These are phyloP conservation scores for Spea multiplicata DNA, from an alignment of 2,113 vertebrate genomes.

Conservation along the genomic window DNA sequence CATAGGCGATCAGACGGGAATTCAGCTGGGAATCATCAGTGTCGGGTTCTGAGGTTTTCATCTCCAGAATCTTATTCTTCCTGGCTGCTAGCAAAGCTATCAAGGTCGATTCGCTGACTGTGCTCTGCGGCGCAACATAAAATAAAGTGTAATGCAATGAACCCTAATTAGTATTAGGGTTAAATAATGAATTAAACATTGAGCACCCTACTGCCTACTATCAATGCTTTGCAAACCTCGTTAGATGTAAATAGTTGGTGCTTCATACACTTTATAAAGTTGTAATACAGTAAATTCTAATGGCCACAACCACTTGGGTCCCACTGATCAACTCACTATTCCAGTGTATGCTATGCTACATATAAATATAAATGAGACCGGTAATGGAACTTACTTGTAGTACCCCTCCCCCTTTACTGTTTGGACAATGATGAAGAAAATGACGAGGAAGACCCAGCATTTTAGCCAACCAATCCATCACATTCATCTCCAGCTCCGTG, in stretches of 20 bases:
- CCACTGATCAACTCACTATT: no score
- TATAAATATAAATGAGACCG: not conserved
- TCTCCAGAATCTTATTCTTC: conserved; percentile 83
- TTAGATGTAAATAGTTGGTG: no score
- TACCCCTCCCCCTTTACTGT: conserved; percentile 85
- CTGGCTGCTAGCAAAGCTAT: conserved; percentile 86
- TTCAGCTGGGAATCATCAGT: conserved; percentile 81
- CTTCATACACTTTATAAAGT: no score
- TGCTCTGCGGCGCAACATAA: conserved; percentile 69
- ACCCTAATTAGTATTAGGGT: no score
- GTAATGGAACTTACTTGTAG: conserved; percentile 74
- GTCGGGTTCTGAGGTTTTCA: conserved; percentile 69
- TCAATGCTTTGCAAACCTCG: no score
- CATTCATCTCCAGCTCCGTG: conserved; percentile 92
- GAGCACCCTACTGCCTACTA: no score
- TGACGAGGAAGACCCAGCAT: conserved; percentile 86
- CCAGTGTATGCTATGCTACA: not conserved
- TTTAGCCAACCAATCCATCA: conserved; percentile 96
- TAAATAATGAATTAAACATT: no score
- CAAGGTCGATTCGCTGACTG: conserved; percentile 90
- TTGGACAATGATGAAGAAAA: conserved; percentile 83
- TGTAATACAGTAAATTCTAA: no score
- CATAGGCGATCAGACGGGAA: conserved; percentile 82
- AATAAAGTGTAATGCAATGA: not conserved
- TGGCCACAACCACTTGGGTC: no score